These are phyloP conservation scores for cat (Felis catus) DNA, from an alignment of 2,113 vertebrate species.

Conservation along the genomic window DNA sequence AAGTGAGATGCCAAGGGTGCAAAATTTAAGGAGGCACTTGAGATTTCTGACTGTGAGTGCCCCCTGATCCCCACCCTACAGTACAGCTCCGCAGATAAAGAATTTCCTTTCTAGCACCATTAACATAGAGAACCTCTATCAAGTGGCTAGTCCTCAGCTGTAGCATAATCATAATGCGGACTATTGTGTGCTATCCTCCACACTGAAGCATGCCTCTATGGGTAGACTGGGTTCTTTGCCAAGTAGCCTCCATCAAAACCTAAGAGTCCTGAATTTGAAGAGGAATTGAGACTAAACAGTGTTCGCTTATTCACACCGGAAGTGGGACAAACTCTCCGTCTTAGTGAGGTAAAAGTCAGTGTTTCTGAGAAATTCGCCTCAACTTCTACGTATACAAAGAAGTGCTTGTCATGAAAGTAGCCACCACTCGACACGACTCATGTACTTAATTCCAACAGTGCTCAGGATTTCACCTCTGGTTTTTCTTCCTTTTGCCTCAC, in stretches of 20 bases:
- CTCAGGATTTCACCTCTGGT: background rate
- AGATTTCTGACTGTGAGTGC: too few species aligned
- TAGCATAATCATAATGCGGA: conserved; percentile 1
- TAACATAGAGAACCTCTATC: background rate
- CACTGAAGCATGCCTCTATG: background rate
- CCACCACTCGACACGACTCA: conserved; percentile 13
- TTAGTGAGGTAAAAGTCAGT: background rate
- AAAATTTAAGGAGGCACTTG: background rate
- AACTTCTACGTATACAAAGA: background rate
- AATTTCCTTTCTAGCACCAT: background rate
- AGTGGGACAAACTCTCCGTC: conserved; percentile 19
- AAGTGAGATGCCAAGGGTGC: background rate
- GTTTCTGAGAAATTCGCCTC: conserved; percentile 38
- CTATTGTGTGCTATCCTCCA: background rate
- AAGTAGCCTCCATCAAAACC: conserved; percentile 34
- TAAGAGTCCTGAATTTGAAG: conserved; percentile 51
- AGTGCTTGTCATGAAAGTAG: conserved; percentile 10
- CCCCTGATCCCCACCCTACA: background rate
- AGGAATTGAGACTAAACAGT: conserved; percentile 40
- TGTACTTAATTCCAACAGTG: background rate
- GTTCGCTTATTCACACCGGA: conserved; percentile 57
- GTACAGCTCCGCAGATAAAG: background rate
- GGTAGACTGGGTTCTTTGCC: conserved; percentile 40
- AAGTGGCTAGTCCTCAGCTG: conserved; percentile 39
- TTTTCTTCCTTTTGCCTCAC: background rate